phyloP scores from a whole-genome alignment of 2,113 vertebrate genomes.

The Brienomyrus brachyistius region DNA sequence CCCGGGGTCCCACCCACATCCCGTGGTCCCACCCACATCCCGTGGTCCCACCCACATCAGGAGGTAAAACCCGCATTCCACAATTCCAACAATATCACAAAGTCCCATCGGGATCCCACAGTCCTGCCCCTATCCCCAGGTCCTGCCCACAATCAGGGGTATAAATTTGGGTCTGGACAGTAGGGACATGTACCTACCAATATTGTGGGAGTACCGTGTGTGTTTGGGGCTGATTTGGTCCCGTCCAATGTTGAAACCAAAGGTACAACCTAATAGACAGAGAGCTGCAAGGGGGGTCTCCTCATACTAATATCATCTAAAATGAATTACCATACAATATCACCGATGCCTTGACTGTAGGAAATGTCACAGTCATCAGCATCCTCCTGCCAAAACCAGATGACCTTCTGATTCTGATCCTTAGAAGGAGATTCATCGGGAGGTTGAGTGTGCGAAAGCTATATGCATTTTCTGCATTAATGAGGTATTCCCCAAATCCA shows the following conservation, averaged over 20 bases:
- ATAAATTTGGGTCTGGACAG: neutral
- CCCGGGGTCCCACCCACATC: neutral
- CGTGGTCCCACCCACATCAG: neutral
- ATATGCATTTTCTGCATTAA: constrained; percentile 47
- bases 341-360: neutral
- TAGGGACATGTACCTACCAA: neutral
- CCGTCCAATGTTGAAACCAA: neutral
- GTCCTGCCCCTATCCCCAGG: neutral
- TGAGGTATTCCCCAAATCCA: constrained; percentile 47
- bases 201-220: neutral
- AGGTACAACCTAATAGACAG: neutral
- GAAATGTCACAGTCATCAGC: neutral
- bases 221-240: neutral
- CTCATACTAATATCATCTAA: neutral
- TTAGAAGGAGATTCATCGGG: neutral
- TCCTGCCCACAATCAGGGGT: neutral
- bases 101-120: neutral
- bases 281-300: neutral
- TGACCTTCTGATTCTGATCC: neutral
- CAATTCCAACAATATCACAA: neutral
- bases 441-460: neutral
- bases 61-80: neutral
- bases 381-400: neutral
- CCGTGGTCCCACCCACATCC: neutral
- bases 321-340: neutral